These are phyloP conservation scores for Caenorhabditis remanei DNA, from an alignment of 1,140 invertebrate species.

Conservation along the genomic window DNA sequence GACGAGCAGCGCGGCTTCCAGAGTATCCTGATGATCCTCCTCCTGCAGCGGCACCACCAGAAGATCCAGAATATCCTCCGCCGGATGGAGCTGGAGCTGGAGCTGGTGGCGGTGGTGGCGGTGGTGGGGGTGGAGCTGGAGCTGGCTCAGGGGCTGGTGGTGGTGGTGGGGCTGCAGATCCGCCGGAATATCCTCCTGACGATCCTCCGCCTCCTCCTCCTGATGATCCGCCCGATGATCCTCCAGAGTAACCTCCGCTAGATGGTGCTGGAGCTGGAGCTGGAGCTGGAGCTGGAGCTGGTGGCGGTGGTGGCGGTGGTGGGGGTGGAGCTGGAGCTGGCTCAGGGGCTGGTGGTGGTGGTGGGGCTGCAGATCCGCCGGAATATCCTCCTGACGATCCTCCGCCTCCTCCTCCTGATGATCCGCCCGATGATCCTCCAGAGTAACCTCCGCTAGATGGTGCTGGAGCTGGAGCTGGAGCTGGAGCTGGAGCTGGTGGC, in stretches of 20 bases:
- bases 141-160: neutral
- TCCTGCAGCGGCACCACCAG: neutral
- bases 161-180: neutral
- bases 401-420: neutral
- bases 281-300: neutral
- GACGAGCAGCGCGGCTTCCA: conserved; percentile 39
- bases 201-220: neutral
- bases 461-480: conserved; percentile 1
- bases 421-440: neutral
- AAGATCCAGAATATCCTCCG: neutral
- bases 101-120: neutral
- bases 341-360: neutral
- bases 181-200: neutral
- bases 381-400: neutral
- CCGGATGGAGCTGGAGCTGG: neutral
- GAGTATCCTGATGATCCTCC: conserved; percentile 26
- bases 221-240: neutral
- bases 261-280: conserved; percentile 32
- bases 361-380: neutral
- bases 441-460: conserved; percentile 22
- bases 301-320: neutral
- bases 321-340: neutral
- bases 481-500: neutral
- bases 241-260: neutral
- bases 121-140: neutral